Evolutionary conservation across 2,888 invertebrate species (phyloP).

Genomic region (Drosophila stalkeri): DNA sequence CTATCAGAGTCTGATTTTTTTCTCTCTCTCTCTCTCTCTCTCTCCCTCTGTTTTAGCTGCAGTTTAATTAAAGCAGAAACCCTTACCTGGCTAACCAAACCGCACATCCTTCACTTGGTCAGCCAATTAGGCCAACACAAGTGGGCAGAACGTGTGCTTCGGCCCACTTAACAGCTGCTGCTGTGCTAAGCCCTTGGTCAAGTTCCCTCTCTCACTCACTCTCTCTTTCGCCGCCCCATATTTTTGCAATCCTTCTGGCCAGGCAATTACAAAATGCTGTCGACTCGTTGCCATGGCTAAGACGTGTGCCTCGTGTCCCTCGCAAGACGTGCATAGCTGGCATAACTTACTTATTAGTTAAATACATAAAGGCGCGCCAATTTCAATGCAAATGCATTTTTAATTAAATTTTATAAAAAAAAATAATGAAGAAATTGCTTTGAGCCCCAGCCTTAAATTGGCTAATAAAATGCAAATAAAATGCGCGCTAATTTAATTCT

Average conservation of each 20-base stretch:
- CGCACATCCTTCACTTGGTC: conserved; percentile 51
- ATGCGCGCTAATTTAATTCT: conserved; percentile 56
- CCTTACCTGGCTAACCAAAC: conserved; percentile 14
- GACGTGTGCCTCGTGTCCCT: conserved; percentile 27
- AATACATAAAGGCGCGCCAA: conserved; percentile 37
- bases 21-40: not conserved
- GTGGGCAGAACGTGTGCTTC: conserved; percentile 53
- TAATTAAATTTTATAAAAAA: conserved; percentile 63
- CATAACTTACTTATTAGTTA: conserved; percentile 66
- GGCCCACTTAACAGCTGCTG: conserved; percentile 41
- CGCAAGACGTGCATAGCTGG: conserved; percentile 1
- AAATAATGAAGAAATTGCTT: conserved; percentile 9
- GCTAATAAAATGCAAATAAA: conserved; percentile 44
- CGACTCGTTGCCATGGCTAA: conserved; percentile 47
- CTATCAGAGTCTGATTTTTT: conserved; percentile 8
- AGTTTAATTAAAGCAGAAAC: conserved; percentile 8
- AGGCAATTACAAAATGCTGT: conserved; percentile 53
- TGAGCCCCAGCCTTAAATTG: not conserved
- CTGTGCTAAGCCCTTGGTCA: conserved; percentile 29
- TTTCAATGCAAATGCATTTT: conserved; percentile 71
- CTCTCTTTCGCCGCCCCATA: not conserved
- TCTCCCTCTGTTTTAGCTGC: conserved; percentile 15
- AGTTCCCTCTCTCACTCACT: conserved; percentile 1
- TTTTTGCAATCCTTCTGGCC: not conserved
- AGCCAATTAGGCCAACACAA: conserved; percentile 70